Percentiles rank a stretch among this genome's conserved stretches.
Evolutionary conservation across 2,797 vertebrate genomes (phyloP).

Genomic region (Distichodus sexfasciatus): DNA sequence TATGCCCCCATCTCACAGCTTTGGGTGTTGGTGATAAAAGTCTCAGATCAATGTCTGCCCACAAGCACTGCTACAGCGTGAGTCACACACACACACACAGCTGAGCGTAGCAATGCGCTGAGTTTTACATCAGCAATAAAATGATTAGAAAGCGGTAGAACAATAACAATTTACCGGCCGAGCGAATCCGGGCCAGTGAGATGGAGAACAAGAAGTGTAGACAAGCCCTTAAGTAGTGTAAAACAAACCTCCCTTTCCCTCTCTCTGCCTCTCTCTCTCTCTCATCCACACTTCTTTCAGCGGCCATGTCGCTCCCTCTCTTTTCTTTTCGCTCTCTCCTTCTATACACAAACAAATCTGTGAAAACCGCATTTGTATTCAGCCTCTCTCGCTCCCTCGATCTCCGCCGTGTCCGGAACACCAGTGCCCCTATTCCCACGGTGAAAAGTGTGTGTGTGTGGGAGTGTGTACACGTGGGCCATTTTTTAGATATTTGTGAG

Average conservation of each 20-base stretch:
- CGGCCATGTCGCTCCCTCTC: no score
- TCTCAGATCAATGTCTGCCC: slow-evolving; percentile 11
- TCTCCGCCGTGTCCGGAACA: not conserved
- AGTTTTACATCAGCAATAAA: not conserved
- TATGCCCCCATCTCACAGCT: not conserved
- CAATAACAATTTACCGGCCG: not conserved
- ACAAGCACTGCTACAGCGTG: not conserved
- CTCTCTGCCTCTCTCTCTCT: slow-evolving; percentile 10
- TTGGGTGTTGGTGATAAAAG: slow-evolving; percentile 23
- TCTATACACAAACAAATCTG: no score
- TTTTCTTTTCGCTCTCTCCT: no score
- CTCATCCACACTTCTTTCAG: no score
- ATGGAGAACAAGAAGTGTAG: not conserved
- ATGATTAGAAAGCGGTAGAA: not conserved
- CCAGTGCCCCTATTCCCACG: slow-evolving; percentile 32
- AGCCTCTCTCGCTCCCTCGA: no score
- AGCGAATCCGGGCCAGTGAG: not conserved
- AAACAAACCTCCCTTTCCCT: not conserved
- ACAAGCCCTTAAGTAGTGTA: not conserved
- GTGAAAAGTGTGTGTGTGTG: slow-evolving; percentile 25
- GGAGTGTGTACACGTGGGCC: slow-evolving; percentile 17
- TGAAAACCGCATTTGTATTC: no score
- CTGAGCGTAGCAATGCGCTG: not conserved
- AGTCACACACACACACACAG: not conserved
- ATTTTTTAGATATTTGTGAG: slow-evolving; percentile 30